These are phyloP conservation scores for Clamator glandarius DNA, from an alignment of 2,797 vertebrate genomes.

Conservation along the genomic window DNA sequence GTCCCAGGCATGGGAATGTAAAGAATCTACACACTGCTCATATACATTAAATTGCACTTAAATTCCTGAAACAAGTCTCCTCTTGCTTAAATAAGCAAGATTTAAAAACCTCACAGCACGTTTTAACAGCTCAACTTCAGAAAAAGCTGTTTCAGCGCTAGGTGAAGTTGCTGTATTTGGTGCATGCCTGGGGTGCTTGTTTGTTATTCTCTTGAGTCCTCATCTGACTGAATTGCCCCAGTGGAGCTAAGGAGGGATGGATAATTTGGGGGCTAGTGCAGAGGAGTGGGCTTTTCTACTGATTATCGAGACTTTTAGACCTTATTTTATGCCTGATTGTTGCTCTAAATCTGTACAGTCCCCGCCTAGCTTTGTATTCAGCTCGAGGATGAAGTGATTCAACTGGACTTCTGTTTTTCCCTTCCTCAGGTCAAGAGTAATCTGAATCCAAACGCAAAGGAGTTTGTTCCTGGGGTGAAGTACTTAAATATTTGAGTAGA, in stretches of 20 bases:
- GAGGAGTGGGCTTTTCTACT: background rate
- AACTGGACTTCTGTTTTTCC: constrained; percentile 51
- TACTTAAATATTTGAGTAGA: constrained; percentile 84
- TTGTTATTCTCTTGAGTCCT: background rate
- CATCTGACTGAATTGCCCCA: background rate
- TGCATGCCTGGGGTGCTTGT: background rate
- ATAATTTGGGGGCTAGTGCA: background rate
- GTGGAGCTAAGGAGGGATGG: background rate
- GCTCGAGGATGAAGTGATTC: background rate
- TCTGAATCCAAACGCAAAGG: constrained; percentile 93
- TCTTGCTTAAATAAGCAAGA: constrained; percentile 11
- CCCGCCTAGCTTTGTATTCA: background rate
- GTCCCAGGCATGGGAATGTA: background rate
- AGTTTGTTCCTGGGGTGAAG: constrained; percentile 92
- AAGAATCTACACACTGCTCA: background rate
- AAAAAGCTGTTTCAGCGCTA: background rate
- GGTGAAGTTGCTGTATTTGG: background rate
- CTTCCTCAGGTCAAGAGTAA: constrained; percentile 87
- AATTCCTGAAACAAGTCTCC: background rate
- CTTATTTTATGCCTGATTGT: accelerated
- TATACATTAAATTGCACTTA: background rate
- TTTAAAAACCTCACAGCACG: background rate
- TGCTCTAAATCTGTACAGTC: background rate
- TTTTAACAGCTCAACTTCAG: background rate
- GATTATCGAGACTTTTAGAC: background rate